Base-by-base conservation (phyloP, 2,888 invertebrate genomes). In the Agonopterix heracliana region DNA sequence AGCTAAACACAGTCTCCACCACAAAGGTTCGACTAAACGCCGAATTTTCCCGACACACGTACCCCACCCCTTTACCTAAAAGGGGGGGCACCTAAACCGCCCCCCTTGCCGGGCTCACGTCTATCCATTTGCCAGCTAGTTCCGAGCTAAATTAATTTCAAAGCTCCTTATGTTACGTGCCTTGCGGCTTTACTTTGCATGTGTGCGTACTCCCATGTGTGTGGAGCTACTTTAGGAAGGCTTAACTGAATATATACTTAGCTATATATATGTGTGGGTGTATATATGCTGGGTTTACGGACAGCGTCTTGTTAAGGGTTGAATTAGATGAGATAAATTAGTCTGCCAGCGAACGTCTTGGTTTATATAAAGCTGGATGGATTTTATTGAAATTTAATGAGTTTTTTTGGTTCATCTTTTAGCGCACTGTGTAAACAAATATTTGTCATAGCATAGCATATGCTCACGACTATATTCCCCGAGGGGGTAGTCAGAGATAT, bases 51-150 rank as follows among this genome's bases (percentile, higher is more conserved):
- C 74, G 61, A 72, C 79, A 70, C 68, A 68, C 63, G 9, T 63
- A 13, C 64, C 26, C 57, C 60, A 59, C 59, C 59, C 69, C 63
- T 51, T 56, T 59, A 52, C 56, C 63, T 49, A 17, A 44, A 54
- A 41, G 51, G 56, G 54, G 60, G 63, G 67, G 61, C 54, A 57
- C 56, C 61, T 61, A 59, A 64, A 51, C 63, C 71, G 72, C 72
- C 81, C 72, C 63, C 60, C 61, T 59, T 68, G 67, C 68, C 41
- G n/a, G 72, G 78, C 85, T 83, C 87, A 87, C 88, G 88, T 88
- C 88, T 88, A 88, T 88, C 88, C 88, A 88, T 88, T 88, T 88
- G 87, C 88, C 84, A 87, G 88, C 88, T 88, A 88, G 88, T 88
- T 88, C 88, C 85, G 81, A 84, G 87, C 88, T 88, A 88, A 88